Evolutionary conservation across 2,797 vertebrate genomes (phyloP).

Genomic region (Cercopithecus petaurista): DNA sequence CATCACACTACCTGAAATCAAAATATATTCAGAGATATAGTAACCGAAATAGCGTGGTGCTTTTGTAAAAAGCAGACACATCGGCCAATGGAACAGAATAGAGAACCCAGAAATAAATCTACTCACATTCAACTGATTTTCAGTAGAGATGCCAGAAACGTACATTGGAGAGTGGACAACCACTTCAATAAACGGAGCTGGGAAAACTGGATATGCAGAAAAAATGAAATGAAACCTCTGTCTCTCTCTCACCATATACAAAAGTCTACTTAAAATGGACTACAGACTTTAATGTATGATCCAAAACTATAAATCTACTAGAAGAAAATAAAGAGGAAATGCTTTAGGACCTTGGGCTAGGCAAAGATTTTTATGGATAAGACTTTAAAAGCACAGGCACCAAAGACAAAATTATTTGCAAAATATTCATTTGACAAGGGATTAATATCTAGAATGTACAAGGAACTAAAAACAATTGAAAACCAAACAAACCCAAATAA

Average conservation of each 20-base stretch:
- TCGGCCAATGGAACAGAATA: too few relatives aligned
- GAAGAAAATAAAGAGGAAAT: background rate
- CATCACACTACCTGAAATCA: background rate
- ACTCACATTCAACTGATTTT: background rate
- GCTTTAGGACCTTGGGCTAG: background rate
- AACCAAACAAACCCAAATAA: too few relatives aligned
- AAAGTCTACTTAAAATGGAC: background rate
- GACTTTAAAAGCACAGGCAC: background rate
- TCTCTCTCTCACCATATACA: background rate
- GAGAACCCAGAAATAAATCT: too few relatives aligned
- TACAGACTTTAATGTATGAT: background rate
- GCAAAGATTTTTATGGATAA: background rate
- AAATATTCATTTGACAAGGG: background rate
- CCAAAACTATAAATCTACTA: background rate
- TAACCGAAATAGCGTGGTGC: background rate
- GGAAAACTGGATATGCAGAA: background rate
- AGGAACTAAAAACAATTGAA: too few relatives aligned
- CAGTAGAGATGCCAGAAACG: background rate
- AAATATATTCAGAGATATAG: background rate
- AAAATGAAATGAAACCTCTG: background rate
- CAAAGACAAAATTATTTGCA: background rate
- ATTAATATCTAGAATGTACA: background rate
- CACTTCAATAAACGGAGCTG: background rate
- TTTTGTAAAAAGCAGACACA: background rate
- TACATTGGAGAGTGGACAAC: background rate